Percentiles rank a stretch among this genome's conserved stretches.
These are phyloP conservation scores for Salvelinus namaycush DNA, from an alignment of 2,113 vertebrate genomes.

Conservation along the genomic window DNA sequence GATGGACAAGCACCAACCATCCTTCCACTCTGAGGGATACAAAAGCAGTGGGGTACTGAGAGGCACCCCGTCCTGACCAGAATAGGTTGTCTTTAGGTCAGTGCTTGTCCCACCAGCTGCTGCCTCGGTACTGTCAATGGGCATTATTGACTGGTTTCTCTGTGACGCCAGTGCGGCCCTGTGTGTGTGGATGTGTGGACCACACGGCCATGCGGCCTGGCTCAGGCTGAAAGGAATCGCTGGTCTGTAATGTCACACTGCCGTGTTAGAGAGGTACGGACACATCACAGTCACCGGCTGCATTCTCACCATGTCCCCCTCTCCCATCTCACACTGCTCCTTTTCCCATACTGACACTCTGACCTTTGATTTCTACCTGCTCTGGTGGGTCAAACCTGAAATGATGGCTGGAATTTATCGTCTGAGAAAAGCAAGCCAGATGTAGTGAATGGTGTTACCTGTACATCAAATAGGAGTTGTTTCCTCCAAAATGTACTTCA, in stretches of 20 bases:
- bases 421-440: neutral
- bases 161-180: neutral
- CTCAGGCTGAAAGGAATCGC: slow-evolving; percentile 58
- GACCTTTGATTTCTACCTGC: neutral
- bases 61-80: slow-evolving; percentile 60
- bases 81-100: slow-evolving; percentile 69
- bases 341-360: neutral
- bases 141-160: slow-evolving; percentile 61
- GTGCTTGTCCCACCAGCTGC: slow-evolving; percentile 67
- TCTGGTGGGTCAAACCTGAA: neutral
- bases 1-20: slow-evolving; percentile 63
- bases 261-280: slow-evolving; percentile 65
- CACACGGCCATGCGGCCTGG: slow-evolving; percentile 9
- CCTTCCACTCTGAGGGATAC: slow-evolving; percentile 67
- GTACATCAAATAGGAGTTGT: too few relatives aligned
- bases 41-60: slow-evolving; percentile 60
- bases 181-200: neutral
- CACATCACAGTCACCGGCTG: slow-evolving; percentile 68
- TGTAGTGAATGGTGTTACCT: too few relatives aligned
- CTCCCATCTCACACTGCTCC: slow-evolving; percentile 26
- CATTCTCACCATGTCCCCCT: slow-evolving; percentile 63
- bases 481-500: too few relatives aligned
- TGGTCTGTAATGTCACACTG: slow-evolving; percentile 73
- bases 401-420: neutral
- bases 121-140: slow-evolving; percentile 68